A percentile compares a stretch with the other conserved stretches of the same genome.
phyloP scores from a whole-genome alignment of 2,797 vertebrate species.

The Premnoplex brunnescens region DNA sequence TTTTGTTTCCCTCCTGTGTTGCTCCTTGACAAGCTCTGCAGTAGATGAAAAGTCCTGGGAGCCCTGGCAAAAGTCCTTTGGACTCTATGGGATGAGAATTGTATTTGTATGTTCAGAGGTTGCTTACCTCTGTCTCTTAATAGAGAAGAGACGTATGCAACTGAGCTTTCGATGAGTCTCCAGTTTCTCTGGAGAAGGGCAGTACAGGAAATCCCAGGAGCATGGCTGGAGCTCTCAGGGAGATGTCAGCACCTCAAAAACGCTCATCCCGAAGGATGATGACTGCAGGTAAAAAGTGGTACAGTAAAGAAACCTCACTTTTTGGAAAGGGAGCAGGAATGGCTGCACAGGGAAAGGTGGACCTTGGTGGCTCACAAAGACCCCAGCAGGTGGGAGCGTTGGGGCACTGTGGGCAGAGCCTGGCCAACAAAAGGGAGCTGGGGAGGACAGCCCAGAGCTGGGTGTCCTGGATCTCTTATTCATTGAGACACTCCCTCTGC shows the following conservation, averaged over 20 bases:
- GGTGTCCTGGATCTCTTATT: neutral
- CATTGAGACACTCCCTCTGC: neutral
- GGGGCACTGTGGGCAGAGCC: neutral
- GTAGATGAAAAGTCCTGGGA: neutral
- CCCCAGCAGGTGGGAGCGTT: neutral
- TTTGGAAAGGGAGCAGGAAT: neutral
- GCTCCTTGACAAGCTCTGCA: neutral
- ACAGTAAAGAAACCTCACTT: neutral
- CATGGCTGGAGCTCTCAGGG: accelerated
- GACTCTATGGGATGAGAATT: neutral
- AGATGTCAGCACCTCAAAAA: neutral
- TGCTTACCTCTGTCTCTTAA: neutral
- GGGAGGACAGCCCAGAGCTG: neutral
- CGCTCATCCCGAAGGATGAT: accelerated
- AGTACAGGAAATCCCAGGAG: neutral
- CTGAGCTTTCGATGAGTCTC: neutral
- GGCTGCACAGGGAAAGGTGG: neutral
- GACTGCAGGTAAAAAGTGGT: neutral
- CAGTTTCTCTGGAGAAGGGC: neutral
- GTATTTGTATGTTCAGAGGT: neutral
- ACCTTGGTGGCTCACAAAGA: neutral
- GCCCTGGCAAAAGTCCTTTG: neutral
- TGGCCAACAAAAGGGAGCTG: neutral
- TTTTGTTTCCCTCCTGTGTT: conserved; percentile 12
- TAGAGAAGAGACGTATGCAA: neutral